These are phyloP conservation scores for Halichondria panicea DNA, from an alignment of 37 sponge, comb jelly and placozoan genomes.

Conservation along the genomic window DNA sequence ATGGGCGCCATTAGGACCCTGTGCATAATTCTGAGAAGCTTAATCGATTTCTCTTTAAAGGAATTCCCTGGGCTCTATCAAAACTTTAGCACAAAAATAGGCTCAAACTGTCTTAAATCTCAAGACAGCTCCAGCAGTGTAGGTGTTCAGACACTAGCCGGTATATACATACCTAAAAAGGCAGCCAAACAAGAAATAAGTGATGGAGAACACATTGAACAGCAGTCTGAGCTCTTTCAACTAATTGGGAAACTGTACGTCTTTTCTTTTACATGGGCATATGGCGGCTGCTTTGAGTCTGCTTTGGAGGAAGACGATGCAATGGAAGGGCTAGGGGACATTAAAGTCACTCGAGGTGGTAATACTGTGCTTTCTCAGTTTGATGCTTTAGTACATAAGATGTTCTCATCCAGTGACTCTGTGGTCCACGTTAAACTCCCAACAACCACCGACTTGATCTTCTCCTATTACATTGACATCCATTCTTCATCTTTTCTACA, in stretches of 20 bases:
- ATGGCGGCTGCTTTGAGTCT: constrained; percentile 64
- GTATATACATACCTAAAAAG: constrained; percentile 22
- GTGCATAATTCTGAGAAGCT: constrained; percentile 29
- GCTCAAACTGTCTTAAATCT: neutral
- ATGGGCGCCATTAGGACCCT: constrained; percentile 44
- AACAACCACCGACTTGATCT: constrained; percentile 47
- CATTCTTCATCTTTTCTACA: constrained; percentile 48
- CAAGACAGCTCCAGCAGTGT: neutral
- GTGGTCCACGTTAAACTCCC: constrained; percentile 34
- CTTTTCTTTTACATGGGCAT: constrained; percentile 69
- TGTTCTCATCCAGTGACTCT: constrained; percentile 42
- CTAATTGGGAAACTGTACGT: constrained; percentile 56
- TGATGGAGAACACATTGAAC: neutral
- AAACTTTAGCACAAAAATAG: neutral
- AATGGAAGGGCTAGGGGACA: neutral
- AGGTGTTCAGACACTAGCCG: constrained; percentile 7
- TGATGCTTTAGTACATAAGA: constrained; percentile 67
- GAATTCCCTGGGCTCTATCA: constrained; percentile 5
- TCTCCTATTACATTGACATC: constrained; percentile 81
- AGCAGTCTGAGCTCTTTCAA: too few relatives aligned
- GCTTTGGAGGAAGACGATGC: constrained; percentile 13
- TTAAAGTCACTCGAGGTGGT: constrained; percentile 38
- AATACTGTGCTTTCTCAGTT: constrained; percentile 47
- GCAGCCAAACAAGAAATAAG: neutral
- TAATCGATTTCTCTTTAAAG: constrained; percentile 14